A percentile compares a stretch with the other conserved stretches of the same genome.
Evolutionary conservation across 2,113 vertebrate species (phyloP).

Genomic region (Tiliqua scincoides): DNA sequence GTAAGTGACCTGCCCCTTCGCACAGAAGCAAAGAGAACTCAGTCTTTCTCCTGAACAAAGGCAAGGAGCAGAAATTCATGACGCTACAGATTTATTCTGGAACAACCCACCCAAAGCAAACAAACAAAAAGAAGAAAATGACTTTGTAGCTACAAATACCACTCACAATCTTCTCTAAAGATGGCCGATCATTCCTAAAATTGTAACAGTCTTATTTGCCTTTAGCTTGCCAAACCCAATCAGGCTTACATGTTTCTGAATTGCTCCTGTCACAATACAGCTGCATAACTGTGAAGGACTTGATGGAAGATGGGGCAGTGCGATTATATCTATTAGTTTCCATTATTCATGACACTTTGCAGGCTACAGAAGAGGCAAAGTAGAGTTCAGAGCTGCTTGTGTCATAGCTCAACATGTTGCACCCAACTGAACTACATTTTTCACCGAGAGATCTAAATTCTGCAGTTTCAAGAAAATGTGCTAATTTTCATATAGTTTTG

Average conservation of each 20-base stretch:
- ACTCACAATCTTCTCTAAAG: neutral
- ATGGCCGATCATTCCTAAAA: neutral
- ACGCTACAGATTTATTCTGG: neutral
- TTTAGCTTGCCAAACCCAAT: neutral
- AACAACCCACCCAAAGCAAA: neutral
- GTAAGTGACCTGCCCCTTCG: no score
- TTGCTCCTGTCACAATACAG: neutral
- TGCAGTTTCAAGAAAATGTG: neutral
- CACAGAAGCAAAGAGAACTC: no score
- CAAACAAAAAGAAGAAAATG: neutral
- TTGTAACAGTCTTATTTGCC: neutral
- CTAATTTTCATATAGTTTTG: neutral
- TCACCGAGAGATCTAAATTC: neutral
- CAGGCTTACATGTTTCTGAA: constrained; percentile 1
- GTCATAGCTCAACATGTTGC: neutral
- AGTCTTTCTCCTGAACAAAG: neutral
- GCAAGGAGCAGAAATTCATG: neutral
- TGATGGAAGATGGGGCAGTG: neutral
- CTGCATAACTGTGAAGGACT: neutral
- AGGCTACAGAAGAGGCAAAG: neutral
- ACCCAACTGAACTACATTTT: neutral
- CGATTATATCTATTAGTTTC: neutral
- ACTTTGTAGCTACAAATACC: neutral
- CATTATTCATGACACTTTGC: neutral
- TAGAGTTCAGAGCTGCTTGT: neutral